Evolutionary conservation across 2,888 invertebrate species (phyloP).

Genomic region (Metalampra italica): DNA sequence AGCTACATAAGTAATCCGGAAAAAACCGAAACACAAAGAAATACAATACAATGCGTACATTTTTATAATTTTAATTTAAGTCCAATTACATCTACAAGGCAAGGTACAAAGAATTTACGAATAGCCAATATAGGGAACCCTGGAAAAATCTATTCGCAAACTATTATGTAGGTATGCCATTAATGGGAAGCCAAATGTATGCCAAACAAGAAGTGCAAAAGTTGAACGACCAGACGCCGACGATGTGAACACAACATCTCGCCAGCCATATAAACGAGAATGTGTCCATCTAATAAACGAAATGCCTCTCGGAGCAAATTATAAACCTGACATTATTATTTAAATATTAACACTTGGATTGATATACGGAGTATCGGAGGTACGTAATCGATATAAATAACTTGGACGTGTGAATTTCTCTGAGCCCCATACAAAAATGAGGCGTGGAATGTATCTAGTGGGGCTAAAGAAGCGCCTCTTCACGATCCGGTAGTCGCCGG

Average conservation of each 20-base stretch:
- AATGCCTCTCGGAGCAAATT: constrained; percentile 37
- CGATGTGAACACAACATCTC: constrained; percentile 26
- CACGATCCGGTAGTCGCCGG: constrained; percentile 60
- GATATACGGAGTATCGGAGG: constrained; percentile 39
- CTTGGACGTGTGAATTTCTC: constrained; percentile 47
- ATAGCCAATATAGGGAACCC: no score
- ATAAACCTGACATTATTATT: constrained; percentile 51
- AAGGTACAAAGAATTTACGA: neutral
- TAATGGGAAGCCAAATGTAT: no score
- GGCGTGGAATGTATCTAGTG: constrained; percentile 46
- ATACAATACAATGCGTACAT: neutral
- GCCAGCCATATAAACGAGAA: constrained; percentile 29
- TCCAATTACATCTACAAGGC: neutral
- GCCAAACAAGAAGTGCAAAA: constrained; percentile 26
- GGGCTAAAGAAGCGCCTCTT: constrained; percentile 40
- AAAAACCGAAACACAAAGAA: neutral
- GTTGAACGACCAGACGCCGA: constrained; percentile 30
- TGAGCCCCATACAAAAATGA: constrained; percentile 23
- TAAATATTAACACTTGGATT: constrained; percentile 53
- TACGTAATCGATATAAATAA: constrained; percentile 56
- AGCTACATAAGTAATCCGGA: neutral
- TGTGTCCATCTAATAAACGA: constrained; percentile 28
- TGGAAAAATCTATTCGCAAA: neutral
- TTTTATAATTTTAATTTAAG: neutral
- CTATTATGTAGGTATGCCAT: constrained; percentile 22